Evolutionary conservation across 2,113 vertebrate genomes (phyloP), one percentile per base, ranked within the genome.

Genomic region (Engraulis encrasicolus): DNA sequence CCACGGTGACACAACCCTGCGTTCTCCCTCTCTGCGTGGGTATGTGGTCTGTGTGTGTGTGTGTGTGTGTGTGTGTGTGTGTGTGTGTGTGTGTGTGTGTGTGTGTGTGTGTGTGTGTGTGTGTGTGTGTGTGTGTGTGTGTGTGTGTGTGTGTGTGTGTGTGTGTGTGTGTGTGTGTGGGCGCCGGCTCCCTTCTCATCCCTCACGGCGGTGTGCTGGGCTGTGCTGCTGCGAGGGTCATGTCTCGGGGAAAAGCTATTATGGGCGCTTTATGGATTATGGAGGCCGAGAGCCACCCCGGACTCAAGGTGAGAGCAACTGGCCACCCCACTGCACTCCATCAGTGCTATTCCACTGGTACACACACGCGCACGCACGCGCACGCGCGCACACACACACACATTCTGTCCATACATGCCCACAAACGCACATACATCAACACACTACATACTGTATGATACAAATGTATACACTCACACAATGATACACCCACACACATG

Each of bases 281-380:
- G 86, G 87, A 89, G 90, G 88, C 89, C 87, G 82, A 88, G 82
- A 86, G 81, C 89, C 90, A 93, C 91, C 91, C 89, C 87, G 87
- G 85, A 91, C 88, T 92, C 91, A 94, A 93, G 92, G 94, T 94
- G 91, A 95, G 88, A 71, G 81, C 91, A 89, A 85, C 86, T 36
- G 81, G 91, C 89, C 86, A 86, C 83, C 88, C 87, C 86, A 86
- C 87, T 66, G 71, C 89, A 86, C 88, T 91, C 88, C 88, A 90
- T 91, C 88, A 93, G 66, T 84, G 83, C 90, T 74, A 86, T 78
- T 71, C 87, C 89, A 85, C 85, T 85, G 86, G 88, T 89, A 88
- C 82, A 83, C 86, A 85, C 6, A 89, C 86, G 34, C 27, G 15
- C 66, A 74, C 27, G 17, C 66, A 74, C 66, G 34, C 23, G 27